Base-by-base conservation (phyloP, 2,888 invertebrate genomes). In the Agonopterix alstromeriana region DNA sequence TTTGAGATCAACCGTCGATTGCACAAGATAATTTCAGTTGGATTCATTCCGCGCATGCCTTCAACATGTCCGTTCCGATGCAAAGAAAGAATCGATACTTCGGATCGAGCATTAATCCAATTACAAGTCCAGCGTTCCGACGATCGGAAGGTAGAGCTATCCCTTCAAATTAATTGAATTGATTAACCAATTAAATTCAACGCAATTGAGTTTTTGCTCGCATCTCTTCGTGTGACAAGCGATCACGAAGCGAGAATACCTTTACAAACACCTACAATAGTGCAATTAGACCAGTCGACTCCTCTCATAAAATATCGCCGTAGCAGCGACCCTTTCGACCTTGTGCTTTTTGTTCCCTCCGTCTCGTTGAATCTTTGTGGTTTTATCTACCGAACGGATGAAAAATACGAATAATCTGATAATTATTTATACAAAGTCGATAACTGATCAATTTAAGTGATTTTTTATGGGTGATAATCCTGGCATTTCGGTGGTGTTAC, bases 131-230 rank as follows among this genome's bases (percentile, higher is more conserved):
- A 65, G 58, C 62, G 58, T 61, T 55, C 65, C 54, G 55, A 57
- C 63, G 67, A 67, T 71, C 67, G 70, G 57, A 67, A 70, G 70
- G 72, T 65, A 71, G 27, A 27, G 74, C 71, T 70, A 76, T 77
- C 66, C 67, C 62, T 71, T 79, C 73, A 77, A 83, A 83, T 84
- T 83, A 84, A 49, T 49, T 47, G 49, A 84, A 85, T 86, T 82
- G 85, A 79, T 78, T 80, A 78, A 84, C 84, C 82, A 82, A 80
- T 81, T 77, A 75, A 80, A 81, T 85, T 46, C 43, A 46, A 11
- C 35, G 48, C 47, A 48, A 43, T 50, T 47, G 43, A 45, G 50
- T 53, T 53, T 53, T 53, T 53, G 38, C 38, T 48, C 50, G 48
- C 46, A 47, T 50, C 35, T 11, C 42, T 14, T 14, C 14, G 42